phyloP scores from a whole-genome alignment of 2,113 vertebrate species.

The Melanotaenia duboulayi region DNA sequence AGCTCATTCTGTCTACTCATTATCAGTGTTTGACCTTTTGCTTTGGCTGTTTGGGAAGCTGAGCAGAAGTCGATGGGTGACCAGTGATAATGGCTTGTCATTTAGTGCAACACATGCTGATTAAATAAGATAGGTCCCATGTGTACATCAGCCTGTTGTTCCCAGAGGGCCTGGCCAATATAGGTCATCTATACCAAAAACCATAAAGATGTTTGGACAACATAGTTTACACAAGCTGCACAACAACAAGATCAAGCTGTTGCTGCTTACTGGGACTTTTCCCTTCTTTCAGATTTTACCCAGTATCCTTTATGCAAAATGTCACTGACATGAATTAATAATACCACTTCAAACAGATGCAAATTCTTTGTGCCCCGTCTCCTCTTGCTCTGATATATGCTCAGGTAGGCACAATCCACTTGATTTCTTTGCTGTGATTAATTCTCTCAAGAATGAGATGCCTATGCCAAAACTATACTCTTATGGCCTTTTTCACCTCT shows the following conservation, averaged over 20 bases:
- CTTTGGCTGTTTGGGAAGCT: conserved; percentile 72
- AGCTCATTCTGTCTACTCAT: conserved; percentile 66
- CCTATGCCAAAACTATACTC: conserved; percentile 54
- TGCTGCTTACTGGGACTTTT: conserved; percentile 44
- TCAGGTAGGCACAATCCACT: conserved; percentile 66
- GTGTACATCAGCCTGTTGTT: conserved; percentile 45
- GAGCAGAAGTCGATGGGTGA: conserved; percentile 70
- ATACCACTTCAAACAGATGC: conserved; percentile 80
- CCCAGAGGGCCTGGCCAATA: conserved; percentile 39
- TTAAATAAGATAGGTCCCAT: conserved; percentile 81
- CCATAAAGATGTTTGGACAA: conserved; percentile 51
- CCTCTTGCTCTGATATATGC: conserved; percentile 76
- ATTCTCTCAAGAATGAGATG: conserved; percentile 42
- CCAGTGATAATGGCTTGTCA: conserved; percentile 72
- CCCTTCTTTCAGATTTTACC: conserved; percentile 43
- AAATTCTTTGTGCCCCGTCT: conserved; percentile 73
- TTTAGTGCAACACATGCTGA: conserved; percentile 77
- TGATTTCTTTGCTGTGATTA: conserved; percentile 59
- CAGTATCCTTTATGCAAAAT: conserved; percentile 59
- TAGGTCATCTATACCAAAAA: conserved; percentile 7
- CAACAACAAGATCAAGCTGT: conserved; percentile 60
- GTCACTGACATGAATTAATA: conserved; percentile 80
- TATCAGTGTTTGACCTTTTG: conserved; percentile 82
- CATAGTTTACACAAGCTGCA: conserved; percentile 31
- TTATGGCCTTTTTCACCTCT: conserved; percentile 48